Base-by-base conservation (phyloP, 2,888 invertebrate genomes). In the Dolomedes plantarius region DNA sequence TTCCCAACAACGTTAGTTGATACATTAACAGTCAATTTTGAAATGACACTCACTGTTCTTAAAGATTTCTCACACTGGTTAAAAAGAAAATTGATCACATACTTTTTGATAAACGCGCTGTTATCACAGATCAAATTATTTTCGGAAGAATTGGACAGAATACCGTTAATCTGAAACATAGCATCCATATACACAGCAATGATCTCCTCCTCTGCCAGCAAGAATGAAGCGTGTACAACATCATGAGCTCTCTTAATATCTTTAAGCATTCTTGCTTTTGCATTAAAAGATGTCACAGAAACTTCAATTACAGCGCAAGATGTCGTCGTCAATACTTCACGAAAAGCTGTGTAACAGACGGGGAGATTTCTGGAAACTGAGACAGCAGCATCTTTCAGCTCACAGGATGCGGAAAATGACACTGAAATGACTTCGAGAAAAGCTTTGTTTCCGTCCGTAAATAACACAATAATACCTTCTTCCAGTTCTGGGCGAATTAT, bases 381-480 rank as follows among this genome's bases (percentile, higher is more conserved):
- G n/a, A 29, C 73, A 2, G 67, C 83, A 28, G 73, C 73, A 6
- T 65, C 3, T 9, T 13, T 23, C 0, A 83, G 0, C 13, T 77
- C 41, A 23, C 50, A 36, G 5, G 83, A 83, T 7, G 77, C 83
- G 16, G n/a, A n/a, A 19, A 31, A 56, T 1, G 77, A 77, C 5
- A 73, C 77, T 28, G 28, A 29, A 13, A 50, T 29, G 29, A 83
- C 71, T 67, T 77, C 83, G 7, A 77, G 2, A 16, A 69, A 36
- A 11, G 73, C 83, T 16, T 67, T 67, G 28, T 72, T 83, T 29
- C 77, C 72, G 72, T 83, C 83, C 7, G 64, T 1, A 1, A 83
- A n/a, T 32, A 83, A 46, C 23, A 83, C 56, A 13, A 72, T 23
- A 11, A 77, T 6, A 1, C 65, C 50, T 64, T 39, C 46, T 27